These are phyloP conservation scores for Trichonephila clavipes DNA, from an alignment of 1,140 invertebrate genomes.

Conservation along the genomic window DNA sequence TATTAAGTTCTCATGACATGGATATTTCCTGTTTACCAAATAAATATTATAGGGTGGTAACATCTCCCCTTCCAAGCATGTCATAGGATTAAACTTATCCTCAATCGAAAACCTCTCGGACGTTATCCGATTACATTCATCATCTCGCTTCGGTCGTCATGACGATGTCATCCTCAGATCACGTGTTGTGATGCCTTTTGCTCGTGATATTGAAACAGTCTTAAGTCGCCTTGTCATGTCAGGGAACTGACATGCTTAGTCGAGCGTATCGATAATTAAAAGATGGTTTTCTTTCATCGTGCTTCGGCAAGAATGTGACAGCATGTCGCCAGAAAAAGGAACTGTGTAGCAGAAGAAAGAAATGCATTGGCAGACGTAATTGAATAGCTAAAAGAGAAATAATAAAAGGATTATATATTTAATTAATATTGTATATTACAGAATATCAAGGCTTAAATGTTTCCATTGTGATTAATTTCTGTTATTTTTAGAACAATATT, in stretches of 20 bases:
- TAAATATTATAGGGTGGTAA: not conserved
- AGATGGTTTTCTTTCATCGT: conserved; percentile 14
- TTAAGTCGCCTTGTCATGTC: conserved; percentile 6
- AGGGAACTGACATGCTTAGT: not conserved
- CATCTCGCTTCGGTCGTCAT: conserved; percentile 44
- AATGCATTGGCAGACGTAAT: too few relatives aligned
- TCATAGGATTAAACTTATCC: conserved; percentile 15
- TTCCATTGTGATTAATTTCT: too few relatives aligned
- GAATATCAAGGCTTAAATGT: too few relatives aligned
- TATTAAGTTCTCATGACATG: not conserved
- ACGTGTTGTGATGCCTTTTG: conserved; percentile 17
- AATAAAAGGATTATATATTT: too few relatives aligned
- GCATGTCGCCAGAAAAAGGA: too few relatives aligned
- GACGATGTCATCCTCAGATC: conserved; percentile 33
- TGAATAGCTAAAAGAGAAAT: too few relatives aligned
- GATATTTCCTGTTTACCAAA: not conserved
- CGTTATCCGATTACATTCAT: conserved; percentile 55
- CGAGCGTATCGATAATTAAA: conserved; percentile 18
- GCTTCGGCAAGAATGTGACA: too few relatives aligned
- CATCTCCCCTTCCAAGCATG: conserved; percentile 13
- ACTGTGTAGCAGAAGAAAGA: too few relatives aligned
- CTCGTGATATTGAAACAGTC: not conserved
- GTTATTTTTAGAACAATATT: too few relatives aligned
- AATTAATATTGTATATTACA: too few relatives aligned
- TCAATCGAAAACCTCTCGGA: conserved; percentile 39